Evolutionary conservation across 2,888 invertebrate genomes (phyloP), one percentile per base, ranked within the genome.

Genomic region (Drosophila peninsularis): DNA sequence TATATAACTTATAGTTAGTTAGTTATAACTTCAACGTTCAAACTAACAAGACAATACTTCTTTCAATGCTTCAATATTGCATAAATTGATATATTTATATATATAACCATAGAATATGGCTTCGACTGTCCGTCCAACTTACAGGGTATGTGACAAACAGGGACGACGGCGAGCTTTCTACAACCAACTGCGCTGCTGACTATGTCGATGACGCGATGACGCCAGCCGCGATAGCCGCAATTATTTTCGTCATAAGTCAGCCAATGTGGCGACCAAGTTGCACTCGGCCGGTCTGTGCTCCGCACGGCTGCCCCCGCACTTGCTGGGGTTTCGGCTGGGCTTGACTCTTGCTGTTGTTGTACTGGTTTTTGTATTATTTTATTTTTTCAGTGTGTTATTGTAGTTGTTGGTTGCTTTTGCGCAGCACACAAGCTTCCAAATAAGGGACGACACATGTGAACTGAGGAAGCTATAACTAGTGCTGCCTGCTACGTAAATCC

Each of bases 391-490:
- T n/a, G 24, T 58, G 76, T 69, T 83, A 76, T 52, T 41, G 37
- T 49, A 66, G 17, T 49, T 44, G 42, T 37, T 61, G 27, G 34
- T 24, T 24, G n/a, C 41, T 54, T 71, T 56, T 80, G 81, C 70
- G 75, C 85, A 64, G 69, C 88, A 76, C 91, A 79, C 82, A 91
- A 91, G 90, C 91, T 92, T 91, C 92, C 92, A 91, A 92, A 92
- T 92, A 92, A 92, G 92, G 92, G 89, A 84, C 90, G 88, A 90
- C 92, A 92, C 90, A 92, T 92, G 92, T 91, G 91, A 91, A 90
- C 86, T 91, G 87, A 90, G 89, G 91, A 90, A 90, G 90, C 91
- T 84, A 90, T 92, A 91, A 91, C 91, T 89, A 86, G 82, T 87
- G 88, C 88, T 90, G 78, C 77, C 82, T 82, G 88, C 88, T 83